These are phyloP conservation scores for Rhinella marina DNA, from an alignment of 2,797 vertebrate genomes.

Conservation along the genomic window DNA sequence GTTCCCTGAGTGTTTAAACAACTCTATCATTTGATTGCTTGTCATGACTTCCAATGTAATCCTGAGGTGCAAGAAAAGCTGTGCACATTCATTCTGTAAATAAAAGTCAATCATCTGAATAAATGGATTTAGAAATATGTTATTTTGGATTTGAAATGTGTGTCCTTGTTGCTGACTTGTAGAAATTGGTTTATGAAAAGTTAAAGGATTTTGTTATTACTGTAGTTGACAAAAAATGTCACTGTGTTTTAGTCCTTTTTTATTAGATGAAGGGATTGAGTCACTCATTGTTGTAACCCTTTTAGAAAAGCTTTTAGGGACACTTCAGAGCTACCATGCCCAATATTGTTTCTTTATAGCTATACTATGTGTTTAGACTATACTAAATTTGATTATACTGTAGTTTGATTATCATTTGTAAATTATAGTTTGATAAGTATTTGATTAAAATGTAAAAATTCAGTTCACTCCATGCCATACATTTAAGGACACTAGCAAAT, in stretches of 20 bases:
- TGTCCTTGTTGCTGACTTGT: conserved; percentile 9
- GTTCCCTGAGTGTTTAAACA: conserved; percentile 45
- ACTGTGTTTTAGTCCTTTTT: not conserved
- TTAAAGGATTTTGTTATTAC: conserved; percentile 9
- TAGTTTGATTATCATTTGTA: too few species aligned
- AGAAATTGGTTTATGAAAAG: conserved; percentile 27
- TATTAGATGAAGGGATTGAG: too few species aligned
- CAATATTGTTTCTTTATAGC: too few species aligned
- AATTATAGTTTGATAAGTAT: too few species aligned
- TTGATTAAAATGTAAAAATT: too few species aligned
- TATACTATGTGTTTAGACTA: too few species aligned
- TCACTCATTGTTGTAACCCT: too few species aligned
- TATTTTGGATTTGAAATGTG: conserved; percentile 18
- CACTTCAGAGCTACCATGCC: too few species aligned
- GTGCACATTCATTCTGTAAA: conserved; percentile 43
- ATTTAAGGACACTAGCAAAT: too few species aligned
- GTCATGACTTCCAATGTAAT: conserved; percentile 30
- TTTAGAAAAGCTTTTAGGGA: too few species aligned
- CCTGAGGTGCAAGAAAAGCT: conserved; percentile 23
- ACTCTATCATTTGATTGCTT: conserved; percentile 47
- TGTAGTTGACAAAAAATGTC: not conserved
- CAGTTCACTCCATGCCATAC: too few species aligned
- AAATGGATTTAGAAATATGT: conserved; percentile 40
- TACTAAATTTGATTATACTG: too few species aligned
- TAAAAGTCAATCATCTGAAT: conserved; percentile 37